phyloP scores from a whole-genome alignment of 2,888 invertebrate species.

The Bombyx huttoni region DNA sequence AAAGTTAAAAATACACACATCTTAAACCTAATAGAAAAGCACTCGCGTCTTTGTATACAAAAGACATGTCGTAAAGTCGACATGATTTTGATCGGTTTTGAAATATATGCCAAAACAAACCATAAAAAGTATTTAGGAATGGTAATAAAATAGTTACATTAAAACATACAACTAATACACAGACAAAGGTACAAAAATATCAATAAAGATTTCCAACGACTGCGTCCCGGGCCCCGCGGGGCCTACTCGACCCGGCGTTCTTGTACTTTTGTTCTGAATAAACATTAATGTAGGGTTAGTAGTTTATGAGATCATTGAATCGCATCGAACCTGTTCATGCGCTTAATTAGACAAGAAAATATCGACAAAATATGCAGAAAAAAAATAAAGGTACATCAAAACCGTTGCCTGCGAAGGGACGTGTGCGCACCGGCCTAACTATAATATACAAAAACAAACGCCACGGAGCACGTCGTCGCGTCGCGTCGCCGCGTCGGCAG shows the following conservation, averaged over 20 bases:
- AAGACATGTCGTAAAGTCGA: constrained; percentile 26
- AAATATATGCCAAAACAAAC: constrained; percentile 47
- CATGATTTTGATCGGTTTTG: constrained; percentile 25
- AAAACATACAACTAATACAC: constrained; percentile 52
- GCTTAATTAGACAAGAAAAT: constrained; percentile 57
- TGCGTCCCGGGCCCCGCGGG: constrained; percentile 16
- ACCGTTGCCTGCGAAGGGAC: constrained; percentile 32
- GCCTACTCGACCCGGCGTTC: constrained; percentile 25
- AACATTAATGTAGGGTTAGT: constrained; percentile 59
- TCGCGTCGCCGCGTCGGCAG: too few relatives aligned
- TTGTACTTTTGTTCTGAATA: constrained; percentile 68
- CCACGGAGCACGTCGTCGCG: constrained; percentile 48
- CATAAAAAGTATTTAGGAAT: constrained; percentile 50
- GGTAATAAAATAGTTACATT: constrained; percentile 42
- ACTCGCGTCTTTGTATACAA: constrained; percentile 48
- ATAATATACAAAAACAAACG: constrained; percentile 59
- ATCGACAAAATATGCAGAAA: constrained; percentile 64
- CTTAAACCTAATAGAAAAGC: constrained; percentile 69
- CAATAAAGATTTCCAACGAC: constrained; percentile 42
- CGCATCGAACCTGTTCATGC: constrained; percentile 52
- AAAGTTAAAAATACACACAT: constrained; percentile 71
- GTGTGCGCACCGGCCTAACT: constrained; percentile 39
- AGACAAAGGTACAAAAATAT: constrained; percentile 67
- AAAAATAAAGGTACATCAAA: constrained; percentile 44
- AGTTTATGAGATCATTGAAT: constrained; percentile 69